Evolutionary conservation across 2,888 invertebrate species (phyloP).

Genomic region (Dysmachus trigonus): DNA sequence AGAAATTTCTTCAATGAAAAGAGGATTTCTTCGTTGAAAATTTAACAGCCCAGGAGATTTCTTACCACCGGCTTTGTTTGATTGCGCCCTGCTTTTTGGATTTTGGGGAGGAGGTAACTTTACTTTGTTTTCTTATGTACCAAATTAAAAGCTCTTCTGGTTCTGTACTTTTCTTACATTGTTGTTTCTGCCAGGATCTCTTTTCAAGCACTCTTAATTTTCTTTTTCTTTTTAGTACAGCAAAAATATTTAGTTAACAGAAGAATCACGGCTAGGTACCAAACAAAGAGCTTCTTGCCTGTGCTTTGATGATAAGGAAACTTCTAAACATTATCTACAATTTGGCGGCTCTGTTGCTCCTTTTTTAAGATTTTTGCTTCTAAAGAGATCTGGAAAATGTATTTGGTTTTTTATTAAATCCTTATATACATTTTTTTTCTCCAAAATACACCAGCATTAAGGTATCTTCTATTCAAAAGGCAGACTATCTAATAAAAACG

Average conservation of each 20-base stretch:
- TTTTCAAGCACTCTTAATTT: not conserved
- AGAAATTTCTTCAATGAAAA: slow-evolving; percentile 25
- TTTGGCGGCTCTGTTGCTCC: not conserved
- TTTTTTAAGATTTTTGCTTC: not conserved
- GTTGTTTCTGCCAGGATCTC: slow-evolving; percentile 8
- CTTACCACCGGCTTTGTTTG: not conserved
- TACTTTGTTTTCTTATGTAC: slow-evolving; percentile 23
- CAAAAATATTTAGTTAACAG: not conserved
- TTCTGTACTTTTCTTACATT: slow-evolving; percentile 11
- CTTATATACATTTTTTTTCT: not conserved
- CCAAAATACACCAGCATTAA: too few relatives aligned
- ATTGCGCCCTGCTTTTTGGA: not conserved
- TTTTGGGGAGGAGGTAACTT: not conserved
- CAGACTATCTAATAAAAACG: too few relatives aligned
- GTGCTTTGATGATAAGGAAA: slow-evolving; percentile 8
- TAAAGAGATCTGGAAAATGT: not conserved
- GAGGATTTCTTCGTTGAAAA: not conserved
- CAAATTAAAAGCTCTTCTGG: slow-evolving; percentile 31
- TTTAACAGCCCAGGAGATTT: slow-evolving; percentile 19
- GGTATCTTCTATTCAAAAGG: too few relatives aligned
- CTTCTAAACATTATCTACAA: not conserved
- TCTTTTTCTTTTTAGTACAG: not conserved
- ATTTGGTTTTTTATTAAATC: not conserved
- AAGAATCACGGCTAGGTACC: not conserved
- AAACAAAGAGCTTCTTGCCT: not conserved